A percentile compares a stretch with the other conserved stretches of the same genome.
Conservation (phyloP, 2,888 invertebrate species). For the Actias luna region DNA sequence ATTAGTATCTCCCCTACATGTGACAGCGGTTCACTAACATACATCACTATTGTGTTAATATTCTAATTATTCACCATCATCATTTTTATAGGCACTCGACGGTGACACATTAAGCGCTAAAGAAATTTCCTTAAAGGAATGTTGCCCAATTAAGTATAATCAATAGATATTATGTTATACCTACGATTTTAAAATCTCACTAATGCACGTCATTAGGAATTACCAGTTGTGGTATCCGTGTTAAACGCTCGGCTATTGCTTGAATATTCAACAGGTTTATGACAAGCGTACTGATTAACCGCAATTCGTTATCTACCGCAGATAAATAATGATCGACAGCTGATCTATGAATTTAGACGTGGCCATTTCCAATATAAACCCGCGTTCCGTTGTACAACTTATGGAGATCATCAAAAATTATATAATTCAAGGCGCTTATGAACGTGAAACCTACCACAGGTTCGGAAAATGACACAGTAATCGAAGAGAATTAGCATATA, state of each 20-base stretch:
- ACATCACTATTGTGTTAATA: neutral
- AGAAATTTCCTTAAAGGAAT: neutral
- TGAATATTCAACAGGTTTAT: neutral
- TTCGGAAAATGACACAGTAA: too few species aligned
- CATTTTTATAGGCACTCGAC: neutral
- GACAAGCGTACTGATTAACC: neutral
- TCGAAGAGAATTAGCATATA: too few species aligned
- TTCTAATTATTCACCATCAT: neutral
- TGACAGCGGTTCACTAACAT: neutral
- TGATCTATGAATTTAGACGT: neutral
- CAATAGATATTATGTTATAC: neutral
- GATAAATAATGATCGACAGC: constrained; percentile 1
- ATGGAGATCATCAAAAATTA: too few species aligned
- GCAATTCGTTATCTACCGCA: neutral
- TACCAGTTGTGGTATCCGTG: neutral
- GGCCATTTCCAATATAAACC: neutral
- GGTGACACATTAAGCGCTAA: neutral
- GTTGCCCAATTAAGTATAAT: constrained; percentile 1
- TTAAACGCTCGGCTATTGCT: neutral
- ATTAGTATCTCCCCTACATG: neutral
- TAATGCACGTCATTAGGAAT: neutral
- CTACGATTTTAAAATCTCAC: neutral
- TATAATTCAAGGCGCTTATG: too few species aligned
- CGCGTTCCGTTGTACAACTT: neutral
- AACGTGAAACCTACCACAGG: too few species aligned